These are phyloP conservation scores for Cremastinae sp. DNA, from an alignment of 2,888 invertebrate species.

Conservation along the genomic window DNA sequence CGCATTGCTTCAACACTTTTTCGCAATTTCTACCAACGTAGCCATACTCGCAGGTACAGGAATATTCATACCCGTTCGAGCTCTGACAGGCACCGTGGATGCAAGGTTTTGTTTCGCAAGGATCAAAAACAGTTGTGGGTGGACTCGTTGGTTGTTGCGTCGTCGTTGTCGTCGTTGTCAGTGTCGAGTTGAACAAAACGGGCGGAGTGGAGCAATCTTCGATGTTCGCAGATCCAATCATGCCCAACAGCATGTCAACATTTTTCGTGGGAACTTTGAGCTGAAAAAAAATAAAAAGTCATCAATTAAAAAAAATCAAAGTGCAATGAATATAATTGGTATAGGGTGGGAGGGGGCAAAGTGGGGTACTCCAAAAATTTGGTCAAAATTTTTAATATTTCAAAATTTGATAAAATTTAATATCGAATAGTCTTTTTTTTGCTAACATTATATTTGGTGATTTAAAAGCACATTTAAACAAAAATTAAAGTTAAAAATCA, in stretches of 20 bases:
- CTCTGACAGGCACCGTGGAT: slow-evolving; percentile 74
- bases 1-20: slow-evolving; percentile 84
- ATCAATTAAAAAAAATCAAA: no score
- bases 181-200: slow-evolving; percentile 71
- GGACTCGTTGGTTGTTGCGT: slow-evolving; percentile 62
- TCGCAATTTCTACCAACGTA: slow-evolving; percentile 85
- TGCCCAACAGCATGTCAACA: slow-evolving; percentile 87
- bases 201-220: slow-evolving; percentile 85
- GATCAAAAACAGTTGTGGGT: slow-evolving; percentile 66
- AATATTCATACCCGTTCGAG: slow-evolving; percentile 70
- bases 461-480: no score
- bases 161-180: slow-evolving; percentile 65
- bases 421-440: no score
- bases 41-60: slow-evolving; percentile 77
- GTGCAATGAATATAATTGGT: no score
- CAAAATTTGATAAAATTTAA: no score
- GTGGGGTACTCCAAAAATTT: no score
- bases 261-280: slow-evolving; percentile 85
- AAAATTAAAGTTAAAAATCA: no score
- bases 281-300: no score
- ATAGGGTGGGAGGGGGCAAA: no score
- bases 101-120: slow-evolving; percentile 73
- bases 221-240: slow-evolving; percentile 90
- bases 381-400: no score
- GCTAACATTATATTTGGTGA: no score